Evolutionary conservation across 1,140 invertebrate species (phyloP).

Genomic region (Phthorimaea operculella): DNA sequence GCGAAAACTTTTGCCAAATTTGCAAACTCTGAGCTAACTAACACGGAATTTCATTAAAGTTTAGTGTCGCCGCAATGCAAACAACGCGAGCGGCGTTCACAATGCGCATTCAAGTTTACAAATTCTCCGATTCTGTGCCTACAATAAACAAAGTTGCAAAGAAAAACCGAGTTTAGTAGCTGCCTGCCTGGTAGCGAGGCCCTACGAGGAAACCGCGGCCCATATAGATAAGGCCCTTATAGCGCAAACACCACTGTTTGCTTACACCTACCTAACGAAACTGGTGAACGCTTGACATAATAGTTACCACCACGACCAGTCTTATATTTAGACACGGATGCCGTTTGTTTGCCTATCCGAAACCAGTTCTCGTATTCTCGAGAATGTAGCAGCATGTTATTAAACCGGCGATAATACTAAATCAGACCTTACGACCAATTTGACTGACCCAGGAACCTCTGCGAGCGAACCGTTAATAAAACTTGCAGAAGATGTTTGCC

Average conservation of each 20-base stretch:
- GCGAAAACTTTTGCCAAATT: constrained; percentile 14
- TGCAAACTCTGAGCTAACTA: constrained; percentile 20
- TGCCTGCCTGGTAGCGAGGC: constrained; percentile 13
- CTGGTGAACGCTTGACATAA: not conserved
- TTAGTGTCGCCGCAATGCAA: constrained; percentile 22
- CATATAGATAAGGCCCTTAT: constrained; percentile 52
- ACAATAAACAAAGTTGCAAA: too few species aligned
- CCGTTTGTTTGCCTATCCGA: not conserved
- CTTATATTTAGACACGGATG: not conserved
- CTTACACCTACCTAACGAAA: constrained; percentile 16
- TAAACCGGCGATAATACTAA: not conserved
- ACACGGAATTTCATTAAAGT: constrained; percentile 28
- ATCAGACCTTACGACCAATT: not conserved
- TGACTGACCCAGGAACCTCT: not conserved
- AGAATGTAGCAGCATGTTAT: not conserved
- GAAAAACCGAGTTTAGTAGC: too few species aligned
- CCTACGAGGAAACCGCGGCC: constrained; percentile 54
- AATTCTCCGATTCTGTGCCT: too few species aligned
- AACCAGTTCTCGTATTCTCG: not conserved
- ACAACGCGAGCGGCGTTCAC: constrained; percentile 23
- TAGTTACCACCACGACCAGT: not conserved
- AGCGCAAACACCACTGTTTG: constrained; percentile 35
- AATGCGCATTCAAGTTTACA: constrained; percentile 14
- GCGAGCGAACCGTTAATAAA: not conserved
- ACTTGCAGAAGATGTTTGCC: not conserved